phyloP scores from a whole-genome alignment of 2,797 vertebrate species.

The Gambusia yucatana region DNA sequence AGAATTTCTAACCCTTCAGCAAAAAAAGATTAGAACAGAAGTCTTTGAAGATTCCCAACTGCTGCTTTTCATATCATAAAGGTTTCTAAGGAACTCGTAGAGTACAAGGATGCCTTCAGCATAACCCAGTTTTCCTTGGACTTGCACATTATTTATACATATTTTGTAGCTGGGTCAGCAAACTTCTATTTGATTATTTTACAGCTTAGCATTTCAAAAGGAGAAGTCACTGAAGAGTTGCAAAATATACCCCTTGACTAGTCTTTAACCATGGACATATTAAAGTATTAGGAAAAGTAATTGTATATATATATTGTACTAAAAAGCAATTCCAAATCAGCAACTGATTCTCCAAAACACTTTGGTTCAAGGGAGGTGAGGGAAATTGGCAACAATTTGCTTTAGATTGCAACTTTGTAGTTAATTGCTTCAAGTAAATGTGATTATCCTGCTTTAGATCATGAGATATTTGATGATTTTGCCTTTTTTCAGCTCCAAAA shows the following conservation, averaged over 20 bases:
- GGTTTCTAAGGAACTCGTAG: neutral
- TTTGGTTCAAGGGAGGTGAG: neutral
- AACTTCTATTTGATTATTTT: neutral
- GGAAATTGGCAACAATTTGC: neutral
- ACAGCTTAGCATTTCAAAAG: neutral
- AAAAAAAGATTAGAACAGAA: neutral
- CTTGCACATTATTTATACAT: neutral
- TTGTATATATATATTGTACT: neutral
- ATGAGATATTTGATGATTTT: neutral
- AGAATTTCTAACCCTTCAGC: neutral
- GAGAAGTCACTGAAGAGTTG: neutral
- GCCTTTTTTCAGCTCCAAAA: constrained; percentile 80
- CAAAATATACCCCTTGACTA: neutral
- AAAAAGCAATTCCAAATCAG: neutral
- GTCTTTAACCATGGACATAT: neutral
- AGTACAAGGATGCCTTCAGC: neutral
- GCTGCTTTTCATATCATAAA: neutral
- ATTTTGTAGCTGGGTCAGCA: neutral
- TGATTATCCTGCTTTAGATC: neutral
- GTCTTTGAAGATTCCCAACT: neutral
- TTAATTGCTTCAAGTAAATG: neutral
- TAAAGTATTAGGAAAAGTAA: neutral
- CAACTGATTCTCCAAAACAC: neutral
- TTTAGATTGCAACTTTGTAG: neutral
- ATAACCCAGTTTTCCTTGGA: neutral